A percentile compares a stretch with the other conserved stretches of the same genome.
Conservation (phyloP, 2,888 invertebrate genomes). For the Apantesis nais region DNA sequence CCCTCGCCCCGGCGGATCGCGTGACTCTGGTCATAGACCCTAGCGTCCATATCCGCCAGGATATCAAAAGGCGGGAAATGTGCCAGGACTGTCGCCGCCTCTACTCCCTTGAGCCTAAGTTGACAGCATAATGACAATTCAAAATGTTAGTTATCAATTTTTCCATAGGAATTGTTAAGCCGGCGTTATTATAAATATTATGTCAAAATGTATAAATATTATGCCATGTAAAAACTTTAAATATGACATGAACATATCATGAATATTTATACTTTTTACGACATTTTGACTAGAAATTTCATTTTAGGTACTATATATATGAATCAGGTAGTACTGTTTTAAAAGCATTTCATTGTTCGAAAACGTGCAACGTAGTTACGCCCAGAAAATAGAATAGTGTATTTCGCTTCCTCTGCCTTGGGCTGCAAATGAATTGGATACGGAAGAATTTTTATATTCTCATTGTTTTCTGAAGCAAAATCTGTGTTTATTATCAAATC, state of each 20-base stretch:
- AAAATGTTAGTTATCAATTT: not conserved
- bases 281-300: conserved; percentile 35
- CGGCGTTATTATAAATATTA: not conserved
- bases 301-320: conserved; percentile 59
- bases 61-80: too few species aligned
- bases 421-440: conserved; percentile 77
- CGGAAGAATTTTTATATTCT: conserved; percentile 66
- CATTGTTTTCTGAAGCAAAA: conserved; percentile 58
- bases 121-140: not conserved
- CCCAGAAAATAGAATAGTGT: conserved; percentile 79
- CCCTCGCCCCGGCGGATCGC: too few species aligned
- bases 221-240: too few species aligned
- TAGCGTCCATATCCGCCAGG: too few species aligned
- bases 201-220: too few species aligned
- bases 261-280: not conserved
- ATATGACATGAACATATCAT: not conserved
- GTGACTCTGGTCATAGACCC: too few species aligned
- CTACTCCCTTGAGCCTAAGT: not conserved
- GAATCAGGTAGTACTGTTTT: conserved; percentile 79
- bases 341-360: conserved; percentile 84
- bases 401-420: conserved; percentile 78
- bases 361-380: conserved; percentile 75
- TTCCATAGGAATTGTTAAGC: not conserved
- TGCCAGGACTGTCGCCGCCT: too few species aligned
- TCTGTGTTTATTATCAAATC: conserved; percentile 37